Conservation (phyloP, 30 jellyfish, hydroid and myxozoan species). For the Aurelia aurita complex sp. Pacific region DNA sequence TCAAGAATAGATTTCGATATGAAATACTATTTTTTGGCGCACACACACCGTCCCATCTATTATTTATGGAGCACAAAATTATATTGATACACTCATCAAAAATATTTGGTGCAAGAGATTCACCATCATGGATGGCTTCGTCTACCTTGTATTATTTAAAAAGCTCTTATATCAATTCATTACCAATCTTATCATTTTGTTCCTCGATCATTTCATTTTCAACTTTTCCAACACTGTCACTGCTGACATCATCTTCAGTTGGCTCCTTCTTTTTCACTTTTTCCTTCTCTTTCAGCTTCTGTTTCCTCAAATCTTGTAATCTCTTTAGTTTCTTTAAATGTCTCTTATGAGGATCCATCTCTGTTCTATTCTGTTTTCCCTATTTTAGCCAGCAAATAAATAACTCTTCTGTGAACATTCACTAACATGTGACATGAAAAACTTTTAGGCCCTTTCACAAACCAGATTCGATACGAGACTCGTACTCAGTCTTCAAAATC, state of each 20-base stretch:
- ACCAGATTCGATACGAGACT: background rate
- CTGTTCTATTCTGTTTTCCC: background rate
- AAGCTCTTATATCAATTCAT: no score
- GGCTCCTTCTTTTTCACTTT: conserved; percentile 1
- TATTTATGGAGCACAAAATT: no score
- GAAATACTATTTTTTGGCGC: no score
- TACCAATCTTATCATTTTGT: no score
- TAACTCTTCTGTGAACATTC: background rate
- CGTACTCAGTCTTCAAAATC: background rate
- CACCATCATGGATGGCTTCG: no score
- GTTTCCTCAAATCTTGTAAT: conserved; percentile 68
- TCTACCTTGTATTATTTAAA: no score
- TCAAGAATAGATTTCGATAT: no score
- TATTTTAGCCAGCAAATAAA: no score
- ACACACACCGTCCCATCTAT: no score
- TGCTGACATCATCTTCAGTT: background rate
- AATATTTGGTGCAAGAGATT: no score
- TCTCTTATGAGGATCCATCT: conserved; percentile 78
- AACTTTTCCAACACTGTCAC: background rate
- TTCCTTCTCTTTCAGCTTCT: conserved; percentile 54
- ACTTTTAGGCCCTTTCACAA: background rate
- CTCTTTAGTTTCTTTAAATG: conserved; percentile 78
- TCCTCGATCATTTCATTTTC: background rate
- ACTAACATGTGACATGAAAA: background rate
- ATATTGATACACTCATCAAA: no score